A percentile compares a stretch with the other conserved stretches of the same genome.
Evolutionary conservation across 2,888 invertebrate species (phyloP).

Genomic region (Limenitis camilla): DNA sequence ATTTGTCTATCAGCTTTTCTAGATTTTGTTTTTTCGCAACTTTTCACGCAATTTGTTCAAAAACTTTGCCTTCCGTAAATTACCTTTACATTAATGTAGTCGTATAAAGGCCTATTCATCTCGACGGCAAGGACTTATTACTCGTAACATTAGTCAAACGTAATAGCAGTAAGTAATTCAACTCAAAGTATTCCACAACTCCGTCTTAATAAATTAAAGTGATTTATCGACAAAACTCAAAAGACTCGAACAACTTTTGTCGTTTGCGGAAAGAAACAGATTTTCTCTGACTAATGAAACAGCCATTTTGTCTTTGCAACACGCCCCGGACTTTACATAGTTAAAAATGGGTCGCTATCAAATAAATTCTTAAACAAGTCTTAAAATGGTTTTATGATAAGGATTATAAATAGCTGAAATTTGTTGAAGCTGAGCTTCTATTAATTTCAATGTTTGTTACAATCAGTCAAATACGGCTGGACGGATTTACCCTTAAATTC

Average conservation of each 20-base stretch:
- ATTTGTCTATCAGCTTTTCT: too few species aligned
- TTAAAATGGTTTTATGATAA: background rate
- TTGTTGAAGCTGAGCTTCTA: too few species aligned
- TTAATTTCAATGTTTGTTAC: too few species aligned
- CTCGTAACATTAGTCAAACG: constrained; percentile 50
- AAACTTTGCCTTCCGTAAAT: background rate
- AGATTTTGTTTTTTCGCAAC: too few species aligned
- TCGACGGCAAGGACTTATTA: constrained; percentile 28
- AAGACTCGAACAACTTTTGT: constrained; percentile 54
- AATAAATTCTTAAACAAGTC: constrained; percentile 9
- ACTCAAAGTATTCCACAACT: constrained; percentile 50
- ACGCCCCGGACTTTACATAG: constrained; percentile 25
- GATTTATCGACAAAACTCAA: constrained; percentile 61
- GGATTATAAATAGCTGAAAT: background rate
- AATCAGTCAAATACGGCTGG: too few species aligned
- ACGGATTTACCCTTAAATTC: too few species aligned
- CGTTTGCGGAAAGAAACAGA: constrained; percentile 58
- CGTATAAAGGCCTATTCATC: constrained; percentile 7
- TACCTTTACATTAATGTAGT: background rate
- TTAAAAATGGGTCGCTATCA: constrained; percentile 13
- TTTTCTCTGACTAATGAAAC: constrained; percentile 53
- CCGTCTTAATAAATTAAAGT: constrained; percentile 68
- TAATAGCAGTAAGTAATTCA: constrained; percentile 45
- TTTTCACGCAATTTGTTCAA: background rate
- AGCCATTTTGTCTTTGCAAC: constrained; percentile 42